Evolutionary conservation across 2,797 vertebrate species (phyloP), one percentile per base, ranked within the genome.

Genomic region (Etheostoma nigrum): DNA sequence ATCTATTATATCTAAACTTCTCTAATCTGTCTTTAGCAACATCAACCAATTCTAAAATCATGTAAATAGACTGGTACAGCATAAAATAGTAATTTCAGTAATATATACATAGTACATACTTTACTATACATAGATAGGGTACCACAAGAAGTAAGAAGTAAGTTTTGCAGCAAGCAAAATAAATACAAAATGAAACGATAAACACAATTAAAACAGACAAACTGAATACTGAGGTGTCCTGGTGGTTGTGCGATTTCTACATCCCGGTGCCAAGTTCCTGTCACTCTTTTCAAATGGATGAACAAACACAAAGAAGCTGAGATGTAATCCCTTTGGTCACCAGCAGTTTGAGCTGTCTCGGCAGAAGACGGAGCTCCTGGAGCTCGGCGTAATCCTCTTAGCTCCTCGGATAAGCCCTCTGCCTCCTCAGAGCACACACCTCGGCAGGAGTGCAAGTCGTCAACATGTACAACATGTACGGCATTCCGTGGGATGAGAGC

Each of bases 301-400:
- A 67, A 27, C 21, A 23, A 23, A 23, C 21, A 23, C 21, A 3
- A 25, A 49, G 52, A 3, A 1, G 16, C 21, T 30, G 13, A 63
- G 25, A 0, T 79, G 74, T 78, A 67, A 65, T 79, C 1, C 49
- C 49, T 5, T 5, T 13, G 44, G 15, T 53, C 23, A n/a, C 83
- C 92, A 91, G 73, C 57, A 78, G 79, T 12, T 4, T 61, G 83
- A 2, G 79, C 87, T 44, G 53, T 80, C 71, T 33, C 2, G 7
- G 8, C 21, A 21, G 48, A 13, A 49, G 16, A 18, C 6, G 62
- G 59, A 18, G 74, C 76, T 61, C 58, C 52, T 62, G 64, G 54
- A 72, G 42, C 5, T 65, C 52, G 18, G 75, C 2, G 49, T 94
- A 95, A 95, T 95, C 95, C 89, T 94, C 89, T 95, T 95, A 94